Base-by-base conservation (phyloP, 2,888 invertebrate species). In the Melanophora roralis region DNA sequence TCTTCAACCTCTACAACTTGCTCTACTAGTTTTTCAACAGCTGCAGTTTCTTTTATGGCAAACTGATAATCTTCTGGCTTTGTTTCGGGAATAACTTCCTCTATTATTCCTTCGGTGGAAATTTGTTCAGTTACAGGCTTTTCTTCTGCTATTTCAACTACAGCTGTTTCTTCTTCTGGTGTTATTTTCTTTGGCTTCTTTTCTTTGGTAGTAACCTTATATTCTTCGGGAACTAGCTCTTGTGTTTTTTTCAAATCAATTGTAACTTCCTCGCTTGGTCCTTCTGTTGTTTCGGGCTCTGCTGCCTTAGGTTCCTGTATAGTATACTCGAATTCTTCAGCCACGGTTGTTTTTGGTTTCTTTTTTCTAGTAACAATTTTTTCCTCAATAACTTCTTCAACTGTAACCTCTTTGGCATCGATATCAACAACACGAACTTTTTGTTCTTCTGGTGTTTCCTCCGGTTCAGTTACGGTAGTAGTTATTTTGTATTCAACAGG, bases 351-450 rank as follows among this genome's bases (percentile, higher is more conserved):
- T 57, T 89, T 89, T 1, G 85, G 85, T 51, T 89, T 89, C 85
- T 89, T 89, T 68, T 85, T 91, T 85, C 84, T 85, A 6, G 86
- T 87, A 2, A 87, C 86, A 60, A 87, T 85, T 78, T 87, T 86
- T 78, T 89, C 87, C 83, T 89, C 88, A 62, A 89, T 84, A 71
- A 89, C 81, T 77, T 89, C 89, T 51, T 89, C 86, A 7, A 85
- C 84, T 23, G 85, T 86, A 34, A 87, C 85, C 72, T 88, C 84
- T 9, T 85, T 86, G 75, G 87, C 86, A 60, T 88, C 86, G 59
- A 84, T 85, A 75, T 89, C 88, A 72, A 88, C 81, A 53, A 90
- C 86, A 71, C 88, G 85, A 2, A 89, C 85, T 85, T 87, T 85
- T 83, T 86, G 86, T 83, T 88, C 88, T 47, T 86, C 86, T 1